phyloP scores from a whole-genome alignment of 2,888 invertebrate species.

The Nezara viridula region DNA sequence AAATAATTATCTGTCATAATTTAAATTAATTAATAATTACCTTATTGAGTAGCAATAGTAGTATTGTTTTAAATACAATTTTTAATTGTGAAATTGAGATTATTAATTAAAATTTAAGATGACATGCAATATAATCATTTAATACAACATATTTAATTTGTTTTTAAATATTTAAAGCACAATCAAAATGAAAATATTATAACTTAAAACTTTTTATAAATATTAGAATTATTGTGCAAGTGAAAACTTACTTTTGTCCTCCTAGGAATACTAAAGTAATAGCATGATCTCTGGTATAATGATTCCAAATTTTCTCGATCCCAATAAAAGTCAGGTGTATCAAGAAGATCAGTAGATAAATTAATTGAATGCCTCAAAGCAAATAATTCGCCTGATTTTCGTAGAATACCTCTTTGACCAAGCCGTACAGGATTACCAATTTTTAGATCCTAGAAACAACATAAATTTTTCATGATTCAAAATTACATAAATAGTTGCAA shows the following conservation, averaged over 20 bases:
- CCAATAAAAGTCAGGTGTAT: slow-evolving; percentile 99
- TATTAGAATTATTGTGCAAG: too few species aligned
- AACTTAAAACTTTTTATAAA: too few species aligned
- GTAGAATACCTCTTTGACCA: slow-evolving; percentile 78
- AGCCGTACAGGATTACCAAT: slow-evolving; percentile 79
- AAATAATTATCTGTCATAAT: too few species aligned
- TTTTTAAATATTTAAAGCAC: too few species aligned
- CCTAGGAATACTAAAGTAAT: slow-evolving; percentile 86
- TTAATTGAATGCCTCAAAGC: slow-evolving; percentile 91
- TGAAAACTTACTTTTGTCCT: slow-evolving; percentile 79
- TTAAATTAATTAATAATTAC: too few species aligned
- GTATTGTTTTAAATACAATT: too few species aligned
- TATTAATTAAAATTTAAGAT: too few species aligned
- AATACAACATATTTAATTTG: too few species aligned
- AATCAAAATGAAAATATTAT: neutral
- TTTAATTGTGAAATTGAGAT: too few species aligned
- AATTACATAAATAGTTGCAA: too few species aligned
- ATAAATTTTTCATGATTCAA: neutral
- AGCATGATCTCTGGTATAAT: slow-evolving; percentile 85
- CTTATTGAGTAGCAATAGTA: too few species aligned
- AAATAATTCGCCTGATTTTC: slow-evolving; percentile 89
- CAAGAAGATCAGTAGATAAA: slow-evolving; percentile 92
- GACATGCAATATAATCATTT: too few species aligned
- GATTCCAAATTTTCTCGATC: slow-evolving; percentile 90
- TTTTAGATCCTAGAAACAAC: slow-evolving; percentile 76